Conservation (phyloP, 2,113 vertebrate genomes). For the Phylloscopus whistleri region DNA sequence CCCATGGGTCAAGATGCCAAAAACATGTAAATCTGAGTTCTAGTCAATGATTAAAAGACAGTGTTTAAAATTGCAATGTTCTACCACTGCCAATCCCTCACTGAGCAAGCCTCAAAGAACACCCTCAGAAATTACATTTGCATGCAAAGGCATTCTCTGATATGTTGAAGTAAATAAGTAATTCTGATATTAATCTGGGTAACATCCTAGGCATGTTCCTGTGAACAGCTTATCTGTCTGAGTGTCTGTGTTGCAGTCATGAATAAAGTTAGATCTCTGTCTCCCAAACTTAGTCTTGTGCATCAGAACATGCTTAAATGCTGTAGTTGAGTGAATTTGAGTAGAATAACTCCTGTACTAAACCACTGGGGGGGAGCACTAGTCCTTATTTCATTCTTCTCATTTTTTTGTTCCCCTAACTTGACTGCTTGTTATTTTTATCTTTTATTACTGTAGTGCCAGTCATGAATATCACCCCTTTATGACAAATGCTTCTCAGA, state of each 20-base stretch:
- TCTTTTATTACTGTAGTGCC: not conserved
- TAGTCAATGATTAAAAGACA: not conserved
- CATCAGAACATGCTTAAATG: not conserved
- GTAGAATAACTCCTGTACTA: not conserved
- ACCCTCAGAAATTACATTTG: not conserved
- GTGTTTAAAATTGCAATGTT: not conserved
- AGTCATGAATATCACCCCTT: not conserved
- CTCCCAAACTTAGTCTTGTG: not conserved
- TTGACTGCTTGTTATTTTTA: not conserved
- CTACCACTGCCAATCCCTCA: not conserved
- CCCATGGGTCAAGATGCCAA: not conserved
- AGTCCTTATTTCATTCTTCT: not conserved
- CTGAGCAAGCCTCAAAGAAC: not conserved
- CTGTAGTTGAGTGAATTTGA: not conserved
- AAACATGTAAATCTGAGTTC: not conserved
- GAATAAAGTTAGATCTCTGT: not conserved
- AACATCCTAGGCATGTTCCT: not conserved
- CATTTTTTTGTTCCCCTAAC: not conserved
- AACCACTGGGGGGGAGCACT: not conserved
- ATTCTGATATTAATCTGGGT: not conserved
- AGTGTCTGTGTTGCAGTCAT: not conserved
- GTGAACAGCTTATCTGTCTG: not conserved
- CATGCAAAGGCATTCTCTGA: not conserved
- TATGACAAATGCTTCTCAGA: not conserved
- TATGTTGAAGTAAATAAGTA: not conserved